Base-by-base conservation (phyloP, 2,797 vertebrate species). In the Phylloscopus collybita region DNA sequence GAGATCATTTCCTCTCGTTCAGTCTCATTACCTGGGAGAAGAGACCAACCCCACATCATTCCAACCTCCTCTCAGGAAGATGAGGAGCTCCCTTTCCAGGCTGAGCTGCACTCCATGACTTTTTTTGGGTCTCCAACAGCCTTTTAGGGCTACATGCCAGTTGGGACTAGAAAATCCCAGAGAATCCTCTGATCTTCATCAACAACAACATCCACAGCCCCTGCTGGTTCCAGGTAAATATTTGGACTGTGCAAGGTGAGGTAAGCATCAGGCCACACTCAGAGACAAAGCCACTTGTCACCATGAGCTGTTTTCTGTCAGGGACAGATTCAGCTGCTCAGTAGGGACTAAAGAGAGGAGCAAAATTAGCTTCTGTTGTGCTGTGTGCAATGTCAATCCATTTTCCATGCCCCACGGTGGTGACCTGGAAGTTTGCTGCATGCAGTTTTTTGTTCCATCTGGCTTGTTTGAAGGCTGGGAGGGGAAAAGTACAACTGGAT, bases 381-480 rank as follows among this genome's bases (percentile, higher is more conserved):
- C n/a, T 47, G 2, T 8, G 30, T 27, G 36, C 12, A 7, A 13
- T 16, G 34, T 36, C 70, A 73, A 11, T 38, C 62, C 36, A 32
- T 81, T 88, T 54, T 57, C 74, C 29, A 5, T 47, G 40, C n/a
- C 54, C 70, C n/a, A 47, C 3, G 9, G 27, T 47, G 36, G 25
- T 65, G 72, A 79, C 76, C 88, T 92, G 54, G 76, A 88, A 53
- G 29, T 80, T 88, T 90, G 36, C 59, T 79, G 73, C 38, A 38
- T 23, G 23, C 10, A 34, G 9, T 60, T 81, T 86, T 81, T 81
- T 9, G 23, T 82, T 90, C 88, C 64, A 67, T 75, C 78, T 92
- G 74, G 59, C 51, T 88, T 44, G 10, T 59, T 56, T 76, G 64
- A 45, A 62, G 51, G 47, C 10, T 90, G 44, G 64, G 71, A 92